Conservation (phyloP, 2,113 vertebrate species). For the Poicephalus meyeri region DNA sequence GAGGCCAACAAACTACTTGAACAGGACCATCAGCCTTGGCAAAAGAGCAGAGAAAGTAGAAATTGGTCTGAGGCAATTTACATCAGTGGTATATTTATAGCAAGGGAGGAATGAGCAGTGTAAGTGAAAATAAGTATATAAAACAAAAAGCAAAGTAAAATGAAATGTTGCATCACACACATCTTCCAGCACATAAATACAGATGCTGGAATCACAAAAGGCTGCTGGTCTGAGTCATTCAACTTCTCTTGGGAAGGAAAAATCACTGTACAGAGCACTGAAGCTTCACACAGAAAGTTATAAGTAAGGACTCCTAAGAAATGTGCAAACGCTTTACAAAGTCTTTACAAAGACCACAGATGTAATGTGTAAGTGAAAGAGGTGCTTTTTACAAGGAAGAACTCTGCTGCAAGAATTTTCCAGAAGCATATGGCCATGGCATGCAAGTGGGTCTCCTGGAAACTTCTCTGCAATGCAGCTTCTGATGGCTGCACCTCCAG, state of each 20-base stretch:
- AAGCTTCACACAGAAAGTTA: constrained; percentile 1
- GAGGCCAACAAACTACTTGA: constrained; percentile 30
- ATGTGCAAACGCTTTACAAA: neutral
- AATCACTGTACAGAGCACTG: constrained; percentile 32
- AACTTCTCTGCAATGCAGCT: neutral
- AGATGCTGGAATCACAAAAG: constrained; percentile 57
- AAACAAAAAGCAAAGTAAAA: constrained; percentile 61
- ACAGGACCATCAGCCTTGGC: constrained; percentile 47
- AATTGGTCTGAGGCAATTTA: constrained; percentile 14
- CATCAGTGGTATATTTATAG: neutral
- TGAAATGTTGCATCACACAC: constrained; percentile 36
- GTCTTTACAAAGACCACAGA: neutral
- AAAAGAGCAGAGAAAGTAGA: constrained; percentile 25
- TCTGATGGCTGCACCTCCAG: neutral
- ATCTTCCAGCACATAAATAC: constrained; percentile 62
- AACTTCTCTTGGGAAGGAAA: constrained; percentile 14
- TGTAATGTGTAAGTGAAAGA: neutral
- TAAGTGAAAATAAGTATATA: constrained; percentile 38
- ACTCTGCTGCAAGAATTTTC: neutral
- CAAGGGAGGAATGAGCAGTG: constrained; percentile 4
- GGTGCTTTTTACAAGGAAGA: neutral
- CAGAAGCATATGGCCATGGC: neutral
- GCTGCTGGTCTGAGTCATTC: constrained; percentile 62
- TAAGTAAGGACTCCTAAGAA: constrained; percentile 34
- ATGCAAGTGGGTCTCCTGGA: neutral